Percentiles rank a stretch among this genome's conserved stretches.
These are phyloP conservation scores for Catocala sponsa DNA, from an alignment of 2,888 invertebrate species.

Conservation along the genomic window DNA sequence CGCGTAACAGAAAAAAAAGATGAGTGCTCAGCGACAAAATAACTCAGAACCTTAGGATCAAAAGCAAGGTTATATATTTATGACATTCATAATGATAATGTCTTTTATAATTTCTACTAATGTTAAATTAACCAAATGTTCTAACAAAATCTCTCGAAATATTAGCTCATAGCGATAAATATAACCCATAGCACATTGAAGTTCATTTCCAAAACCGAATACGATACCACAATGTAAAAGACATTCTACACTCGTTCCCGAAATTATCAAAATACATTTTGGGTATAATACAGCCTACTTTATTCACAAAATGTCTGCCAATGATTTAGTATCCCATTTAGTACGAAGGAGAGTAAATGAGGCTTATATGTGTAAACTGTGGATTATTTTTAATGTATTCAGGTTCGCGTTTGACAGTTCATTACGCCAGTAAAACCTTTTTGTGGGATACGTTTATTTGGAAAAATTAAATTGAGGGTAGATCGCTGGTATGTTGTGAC, in stretches of 20 bases:
- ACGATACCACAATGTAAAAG: too few relatives aligned
- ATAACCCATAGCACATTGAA: too few relatives aligned
- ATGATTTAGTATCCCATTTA: slow-evolving; percentile 45
- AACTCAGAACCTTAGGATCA: too few relatives aligned
- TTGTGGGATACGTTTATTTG: slow-evolving; percentile 24
- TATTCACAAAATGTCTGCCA: slow-evolving; percentile 37
- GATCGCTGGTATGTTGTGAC: slow-evolving; percentile 11
- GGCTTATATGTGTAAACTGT: slow-evolving; percentile 44
- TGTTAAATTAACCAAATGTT: too few relatives aligned
- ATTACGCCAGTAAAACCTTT: slow-evolving; percentile 39
- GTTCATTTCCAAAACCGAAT: too few relatives aligned
- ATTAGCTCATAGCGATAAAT: too few relatives aligned
- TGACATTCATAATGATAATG: too few relatives aligned
- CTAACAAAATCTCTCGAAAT: too few relatives aligned
- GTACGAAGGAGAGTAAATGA: slow-evolving; percentile 24
- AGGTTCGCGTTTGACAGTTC: slow-evolving; percentile 42
- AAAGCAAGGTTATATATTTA: too few relatives aligned
- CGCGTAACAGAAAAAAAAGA: too few relatives aligned
- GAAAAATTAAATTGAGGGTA: slow-evolving; percentile 20
- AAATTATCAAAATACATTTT: slow-evolving; percentile 11
- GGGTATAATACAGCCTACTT: slow-evolving; percentile 27
- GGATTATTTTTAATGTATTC: slow-evolving; percentile 52
- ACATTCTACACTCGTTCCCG: neutral
- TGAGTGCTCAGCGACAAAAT: too few relatives aligned
- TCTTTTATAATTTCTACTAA: too few relatives aligned